Percentiles rank a stretch among this genome's conserved stretches.
phyloP scores from a whole-genome alignment of 1,140 invertebrate genomes.

The Hypsibius dujardini region DNA sequence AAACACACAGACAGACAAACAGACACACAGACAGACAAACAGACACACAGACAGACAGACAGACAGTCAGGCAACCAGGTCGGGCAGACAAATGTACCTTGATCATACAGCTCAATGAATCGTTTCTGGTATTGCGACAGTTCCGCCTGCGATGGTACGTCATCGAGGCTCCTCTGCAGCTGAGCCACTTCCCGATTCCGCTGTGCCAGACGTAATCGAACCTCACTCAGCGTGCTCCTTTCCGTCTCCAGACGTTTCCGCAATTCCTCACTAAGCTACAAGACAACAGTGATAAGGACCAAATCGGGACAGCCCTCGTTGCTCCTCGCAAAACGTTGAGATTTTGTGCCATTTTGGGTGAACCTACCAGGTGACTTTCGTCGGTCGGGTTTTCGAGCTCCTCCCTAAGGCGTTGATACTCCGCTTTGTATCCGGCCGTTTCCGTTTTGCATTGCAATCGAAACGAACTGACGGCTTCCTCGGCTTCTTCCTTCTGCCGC shows the following conservation, averaged over 20 bases:
- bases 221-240: slow-evolving; percentile 36
- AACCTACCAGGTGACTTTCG: slow-evolving; percentile 26
- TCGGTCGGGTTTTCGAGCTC: slow-evolving; percentile 24
- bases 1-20: too few relatives aligned
- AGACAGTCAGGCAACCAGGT: too few relatives aligned
- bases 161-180: slow-evolving; percentile 61
- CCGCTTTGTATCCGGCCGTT: slow-evolving; percentile 30
- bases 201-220: slow-evolving; percentile 42
- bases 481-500: background rate
- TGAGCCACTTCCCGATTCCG: slow-evolving; percentile 61
- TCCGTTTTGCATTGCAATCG: slow-evolving; percentile 27
- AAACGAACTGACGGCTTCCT: background rate
- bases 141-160: slow-evolving; percentile 74
- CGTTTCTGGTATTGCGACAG: slow-evolving; percentile 80
- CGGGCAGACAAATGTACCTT: slow-evolving; percentile 56
- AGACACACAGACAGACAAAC: too few relatives aligned
- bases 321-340: too few relatives aligned
- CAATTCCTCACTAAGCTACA: background rate
- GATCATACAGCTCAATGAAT: slow-evolving; percentile 88
- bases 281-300: too few relatives aligned
- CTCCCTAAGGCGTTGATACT: slow-evolving; percentile 33
- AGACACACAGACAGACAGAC: too few relatives aligned
- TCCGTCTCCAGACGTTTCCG: slow-evolving; percentile 25
- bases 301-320: too few relatives aligned
- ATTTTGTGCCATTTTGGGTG: too few relatives aligned